Evolutionary conservation across 2,888 invertebrate species (phyloP).

Genomic region (Yponomeuta malinellus): DNA sequence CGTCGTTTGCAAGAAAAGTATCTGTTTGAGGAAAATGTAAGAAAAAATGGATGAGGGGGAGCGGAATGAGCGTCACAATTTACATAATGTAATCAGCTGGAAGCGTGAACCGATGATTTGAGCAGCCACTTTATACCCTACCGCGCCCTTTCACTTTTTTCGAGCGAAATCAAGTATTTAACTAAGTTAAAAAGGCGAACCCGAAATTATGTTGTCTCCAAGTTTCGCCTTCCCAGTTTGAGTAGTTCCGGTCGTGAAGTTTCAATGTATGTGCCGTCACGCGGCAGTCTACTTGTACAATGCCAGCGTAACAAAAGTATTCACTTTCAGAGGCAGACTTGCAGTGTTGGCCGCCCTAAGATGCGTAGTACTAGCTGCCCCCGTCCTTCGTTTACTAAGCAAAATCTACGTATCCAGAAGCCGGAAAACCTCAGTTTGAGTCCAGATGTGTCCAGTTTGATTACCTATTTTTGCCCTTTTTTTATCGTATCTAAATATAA

Average conservation of each 20-base stretch:
- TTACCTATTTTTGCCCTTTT: too few relatives aligned
- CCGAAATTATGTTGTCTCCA: neutral
- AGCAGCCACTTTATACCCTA: slow-evolving; percentile 31
- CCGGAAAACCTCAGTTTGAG: too few relatives aligned
- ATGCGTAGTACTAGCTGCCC: too few relatives aligned
- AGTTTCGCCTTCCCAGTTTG: neutral
- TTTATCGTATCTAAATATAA: too few relatives aligned
- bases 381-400: too few relatives aligned
- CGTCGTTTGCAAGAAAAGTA: slow-evolving; percentile 9
- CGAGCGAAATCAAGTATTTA: slow-evolving; percentile 50
- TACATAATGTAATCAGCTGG: slow-evolving; percentile 66
- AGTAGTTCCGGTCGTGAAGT: neutral
- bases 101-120: slow-evolving; percentile 57
- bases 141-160: slow-evolving; percentile 29
- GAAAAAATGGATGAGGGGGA: slow-evolving; percentile 36
- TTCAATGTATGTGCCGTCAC: neutral
- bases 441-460: too few relatives aligned
- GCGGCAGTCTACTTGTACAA: neutral
- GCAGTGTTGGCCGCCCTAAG: too few relatives aligned
- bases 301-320: neutral
- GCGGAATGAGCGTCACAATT: slow-evolving; percentile 42
- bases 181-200: slow-evolving; percentile 51
- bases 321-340: too few relatives aligned
- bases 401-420: too few relatives aligned
- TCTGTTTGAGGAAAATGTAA: slow-evolving; percentile 15